Percentiles rank a stretch among this genome's conserved stretches.
Conservation (phyloP, 2,888 invertebrate species). For the Orthosia incerta region DNA sequence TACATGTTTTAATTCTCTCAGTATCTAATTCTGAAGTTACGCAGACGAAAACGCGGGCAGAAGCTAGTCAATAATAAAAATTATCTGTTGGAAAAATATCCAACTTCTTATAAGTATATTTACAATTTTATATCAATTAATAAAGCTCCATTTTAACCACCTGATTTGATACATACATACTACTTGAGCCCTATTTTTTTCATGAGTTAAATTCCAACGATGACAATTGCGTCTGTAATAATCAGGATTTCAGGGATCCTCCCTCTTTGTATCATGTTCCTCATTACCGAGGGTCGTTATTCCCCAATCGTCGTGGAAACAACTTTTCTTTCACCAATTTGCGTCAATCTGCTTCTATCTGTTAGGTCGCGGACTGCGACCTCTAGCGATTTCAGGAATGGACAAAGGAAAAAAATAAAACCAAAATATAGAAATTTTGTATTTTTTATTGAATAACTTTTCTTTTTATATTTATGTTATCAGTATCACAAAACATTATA, state of each 20-base stretch:
- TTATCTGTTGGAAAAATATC: background rate
- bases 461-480: slow-evolving; percentile 80
- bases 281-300: too few relatives aligned
- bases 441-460: slow-evolving; percentile 89
- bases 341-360: too few relatives aligned
- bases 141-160: too few relatives aligned
- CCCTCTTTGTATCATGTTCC: too few relatives aligned
- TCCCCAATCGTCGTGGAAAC: too few relatives aligned
- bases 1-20: too few relatives aligned
- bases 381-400: background rate
- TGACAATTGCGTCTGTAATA: background rate
- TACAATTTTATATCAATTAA: too few relatives aligned
- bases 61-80: background rate
- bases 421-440: slow-evolving; percentile 83
- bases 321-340: too few relatives aligned
- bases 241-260: background rate
- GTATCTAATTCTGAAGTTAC: too few relatives aligned
- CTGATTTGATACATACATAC: too few relatives aligned
- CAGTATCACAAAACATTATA: slow-evolving; percentile 88
- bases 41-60: too few relatives aligned
- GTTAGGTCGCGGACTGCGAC: too few relatives aligned
- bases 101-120: background rate
- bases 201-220: background rate
- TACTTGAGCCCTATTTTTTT: background rate
- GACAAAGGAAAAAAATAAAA: slow-evolving; percentile 54